Base-by-base conservation (phyloP, 2,888 invertebrate species). In the Drosophila setosimentum region DNA sequence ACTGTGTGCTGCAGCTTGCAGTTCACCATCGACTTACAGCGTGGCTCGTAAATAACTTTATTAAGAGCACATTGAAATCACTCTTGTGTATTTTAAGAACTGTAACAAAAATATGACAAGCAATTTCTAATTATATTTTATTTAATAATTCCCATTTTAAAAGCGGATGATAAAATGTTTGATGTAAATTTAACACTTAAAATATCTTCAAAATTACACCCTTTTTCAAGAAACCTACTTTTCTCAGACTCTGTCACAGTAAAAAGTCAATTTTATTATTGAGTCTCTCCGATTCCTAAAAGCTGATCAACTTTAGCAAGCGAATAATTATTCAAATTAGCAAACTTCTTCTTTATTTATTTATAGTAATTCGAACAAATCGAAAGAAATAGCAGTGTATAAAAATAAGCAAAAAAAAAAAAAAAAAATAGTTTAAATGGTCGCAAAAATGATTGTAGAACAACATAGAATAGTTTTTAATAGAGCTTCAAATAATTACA, bases 31-130 rank as follows among this genome's bases (percentile, higher is more conserved):
- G 61, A 68, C 64, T 63, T n/a, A 21, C 29, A 59, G 51, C 59
- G 48, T 57, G 35, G 48, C 32, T 35, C 76, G 61, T 66, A 66
- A 77, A 67, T 78, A 78, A 80, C 64, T 65, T 62, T 62, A 76
- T 80, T 76, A 71, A 21, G 37, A 62, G 29, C 49, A 62, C 74
- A 69, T 60, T 42, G 48, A 54, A 10, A 30, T 18, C 13, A 27
- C 13, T 42, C 35, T n/a, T 29, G 24, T 18, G 18, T 11, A n/a
- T n/a, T 40, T 35, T 6, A 1, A 48, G 33, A n/a, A 37, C 30
- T 29, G 30, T 10, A 7, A 16, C 37, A 2, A 10, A 33, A 5
- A 24, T 33, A 8, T 5, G 16, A 18, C 18, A n/a, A 37, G 35
- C 60, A 58, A 48, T 68, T 35, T 18, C 10, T 57, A 60, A 74